Conservation (phyloP, 64 coral and sea anemone genomes). For the Acropora tenuis region DNA sequence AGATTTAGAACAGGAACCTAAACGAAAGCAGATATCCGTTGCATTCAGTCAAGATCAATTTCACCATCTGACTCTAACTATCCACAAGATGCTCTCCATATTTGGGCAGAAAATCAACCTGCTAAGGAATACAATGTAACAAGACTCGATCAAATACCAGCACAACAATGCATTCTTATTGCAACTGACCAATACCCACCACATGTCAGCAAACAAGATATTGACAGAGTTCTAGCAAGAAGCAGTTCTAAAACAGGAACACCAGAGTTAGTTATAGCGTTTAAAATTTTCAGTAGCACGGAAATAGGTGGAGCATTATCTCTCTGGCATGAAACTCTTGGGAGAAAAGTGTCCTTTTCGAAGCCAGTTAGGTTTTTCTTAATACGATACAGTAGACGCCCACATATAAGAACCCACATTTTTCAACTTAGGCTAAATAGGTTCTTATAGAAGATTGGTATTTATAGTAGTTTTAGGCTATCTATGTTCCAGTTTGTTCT, state of each 20-base stretch:
- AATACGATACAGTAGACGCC: too few species aligned
- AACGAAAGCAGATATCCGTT: conserved; percentile 70
- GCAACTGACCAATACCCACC: conserved; percentile 67
- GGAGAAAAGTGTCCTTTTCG: too few species aligned
- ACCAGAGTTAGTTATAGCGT: too few species aligned
- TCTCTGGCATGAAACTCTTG: too few species aligned
- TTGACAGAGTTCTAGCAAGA: conserved; percentile 46
- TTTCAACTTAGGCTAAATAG: too few species aligned
- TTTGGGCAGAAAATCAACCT: conserved; percentile 64
- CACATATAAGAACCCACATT: too few species aligned
- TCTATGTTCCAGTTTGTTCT: too few species aligned
- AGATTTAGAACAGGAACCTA: conserved; percentile 63
- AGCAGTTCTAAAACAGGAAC: conserved; percentile 39
- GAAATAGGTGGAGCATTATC: too few species aligned
- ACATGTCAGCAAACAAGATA: conserved; percentile 62
- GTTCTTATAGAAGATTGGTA: too few species aligned
- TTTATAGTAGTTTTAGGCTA: too few species aligned
- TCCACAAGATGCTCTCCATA: conserved; percentile 66
- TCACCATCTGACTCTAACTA: conserved; percentile 39
- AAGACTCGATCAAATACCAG: conserved; percentile 48
- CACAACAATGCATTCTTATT: conserved; percentile 59
- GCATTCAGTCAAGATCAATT: conserved; percentile 67
- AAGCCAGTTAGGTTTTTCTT: too few species aligned
- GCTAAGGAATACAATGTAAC: conserved; percentile 59
- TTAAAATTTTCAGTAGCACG: too few species aligned